Conservation (phyloP, 2,797 vertebrate species). For the Hylomyscus alleni region DNA sequence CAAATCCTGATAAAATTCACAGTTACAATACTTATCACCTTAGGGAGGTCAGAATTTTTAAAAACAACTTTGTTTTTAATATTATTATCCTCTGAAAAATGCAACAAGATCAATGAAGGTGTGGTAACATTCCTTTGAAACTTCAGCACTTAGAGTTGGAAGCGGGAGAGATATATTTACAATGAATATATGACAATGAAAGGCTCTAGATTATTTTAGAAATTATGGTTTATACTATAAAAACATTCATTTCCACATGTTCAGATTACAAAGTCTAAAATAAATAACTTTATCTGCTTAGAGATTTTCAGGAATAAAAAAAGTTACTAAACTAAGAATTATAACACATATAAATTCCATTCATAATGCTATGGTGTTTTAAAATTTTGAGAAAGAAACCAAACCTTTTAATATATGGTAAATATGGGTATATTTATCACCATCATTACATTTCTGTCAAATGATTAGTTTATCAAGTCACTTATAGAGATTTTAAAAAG, state of each 20-base stretch:
- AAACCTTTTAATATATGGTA: background rate
- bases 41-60: conserved; percentile 58
- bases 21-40: conserved; percentile 84
- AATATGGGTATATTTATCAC: background rate
- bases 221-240: conserved; percentile 66
- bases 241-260: conserved; percentile 54
- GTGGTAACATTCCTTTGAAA: background rate
- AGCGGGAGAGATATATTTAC: conserved; percentile 50
- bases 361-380: background rate
- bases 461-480: background rate
- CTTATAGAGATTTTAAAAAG: background rate
- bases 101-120: background rate
- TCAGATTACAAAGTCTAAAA: conserved; percentile 71
- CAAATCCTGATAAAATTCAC: conserved; percentile 83
- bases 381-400: background rate
- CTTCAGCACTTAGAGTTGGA: too few relatives aligned
- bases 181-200: conserved; percentile 74
- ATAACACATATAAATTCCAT: background rate
- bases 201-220: conserved; percentile 72
- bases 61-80: conserved; percentile 76
- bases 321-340: conserved; percentile 45
- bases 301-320: conserved; percentile 63
- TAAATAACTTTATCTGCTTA: conserved; percentile 52
- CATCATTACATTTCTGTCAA: background rate
- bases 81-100: conserved; percentile 77